phyloP scores from a whole-genome alignment of 2,888 invertebrate genomes.

The Aspidapion aeneum region DNA sequence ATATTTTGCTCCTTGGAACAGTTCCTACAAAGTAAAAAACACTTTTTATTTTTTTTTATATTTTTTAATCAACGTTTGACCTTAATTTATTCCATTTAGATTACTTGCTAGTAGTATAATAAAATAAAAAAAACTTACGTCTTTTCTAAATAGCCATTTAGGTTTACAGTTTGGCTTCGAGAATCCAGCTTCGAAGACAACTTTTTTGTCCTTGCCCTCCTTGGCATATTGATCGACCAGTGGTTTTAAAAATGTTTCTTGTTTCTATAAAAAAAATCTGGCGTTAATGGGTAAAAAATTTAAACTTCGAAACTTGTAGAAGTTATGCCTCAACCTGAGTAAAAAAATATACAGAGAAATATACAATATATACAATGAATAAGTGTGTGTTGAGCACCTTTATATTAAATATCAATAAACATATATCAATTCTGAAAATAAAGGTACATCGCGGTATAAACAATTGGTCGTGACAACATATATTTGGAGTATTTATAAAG shows the following conservation, averaged over 20 bases:
- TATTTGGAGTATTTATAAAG: constrained; percentile 1
- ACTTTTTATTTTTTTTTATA: no score
- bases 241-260: constrained; percentile 90
- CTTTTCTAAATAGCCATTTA: constrained; percentile 89
- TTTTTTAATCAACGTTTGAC: no score
- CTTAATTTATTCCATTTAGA: no score
- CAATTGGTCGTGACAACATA: constrained; percentile 23
- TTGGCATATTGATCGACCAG: constrained; percentile 91
- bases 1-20: constrained; percentile 94
- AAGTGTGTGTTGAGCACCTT: neutral
- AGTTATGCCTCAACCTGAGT: neutral
- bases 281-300: no score
- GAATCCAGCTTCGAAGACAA: constrained; percentile 90
- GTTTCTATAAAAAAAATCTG: constrained; percentile 69
- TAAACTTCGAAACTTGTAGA: neutral
- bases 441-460: constrained; percentile 6
- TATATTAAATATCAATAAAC: neutral
- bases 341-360: neutral
- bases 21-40: constrained; percentile 72
- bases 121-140: constrained; percentile 67
- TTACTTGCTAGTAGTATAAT: no score
- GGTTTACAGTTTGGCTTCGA: constrained; percentile 94
- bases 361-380: neutral
- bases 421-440: neutral
- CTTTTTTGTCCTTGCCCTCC: constrained; percentile 95